Base-by-base conservation (phyloP, 2,113 vertebrate species). In the Cervus canadensis region DNA sequence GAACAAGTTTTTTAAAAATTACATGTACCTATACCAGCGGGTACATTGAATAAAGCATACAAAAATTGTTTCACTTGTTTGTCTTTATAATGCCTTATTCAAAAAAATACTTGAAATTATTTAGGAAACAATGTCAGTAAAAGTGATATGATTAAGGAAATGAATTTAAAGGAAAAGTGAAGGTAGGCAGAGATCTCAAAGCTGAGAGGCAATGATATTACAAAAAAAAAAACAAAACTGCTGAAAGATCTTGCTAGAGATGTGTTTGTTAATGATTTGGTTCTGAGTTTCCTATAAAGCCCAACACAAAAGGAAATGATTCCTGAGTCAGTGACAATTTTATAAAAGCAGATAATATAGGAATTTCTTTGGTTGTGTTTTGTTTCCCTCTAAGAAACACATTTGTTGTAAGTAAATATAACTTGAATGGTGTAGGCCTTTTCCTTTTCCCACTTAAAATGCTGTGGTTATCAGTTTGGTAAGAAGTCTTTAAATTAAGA, bases 111-210 rank as follows among this genome's bases (percentile, higher is more conserved):
- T 76, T 74, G 40, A 85, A 67, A 48, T 85, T 43, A 87, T 87
- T 94, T 60, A 50, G 85, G n/a, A 96, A 92, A 64, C 7, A 54
- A 33, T 60, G 16, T 74, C 62, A 90, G 17, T 83, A 86, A 85
- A 87, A 97, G 23, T 62, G 28, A 85, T 56, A 50, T 48, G 87
- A 36, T 54, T 71, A 92, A 95, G 60, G 43, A 96, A 96, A 60
- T n/a, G 4, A 7, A 79, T 67, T 89, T 36, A 86, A 81, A 87
- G 26, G 21, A 1, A 82, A 95, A 93, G 82, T 15, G 17, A 71
- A 92, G n/a, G 6, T 45, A 87, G 40, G 9, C 60, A 78, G 60
- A 56, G 17, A 50, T n/a, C 6, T 45, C 26, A 5, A 92, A 95
- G 5, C 30, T 88, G 11, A 19, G 10, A 71, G 7, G 26, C 14